phyloP scores from a whole-genome alignment of 2,888 invertebrate genomes.

The Incurvaria masculella region DNA sequence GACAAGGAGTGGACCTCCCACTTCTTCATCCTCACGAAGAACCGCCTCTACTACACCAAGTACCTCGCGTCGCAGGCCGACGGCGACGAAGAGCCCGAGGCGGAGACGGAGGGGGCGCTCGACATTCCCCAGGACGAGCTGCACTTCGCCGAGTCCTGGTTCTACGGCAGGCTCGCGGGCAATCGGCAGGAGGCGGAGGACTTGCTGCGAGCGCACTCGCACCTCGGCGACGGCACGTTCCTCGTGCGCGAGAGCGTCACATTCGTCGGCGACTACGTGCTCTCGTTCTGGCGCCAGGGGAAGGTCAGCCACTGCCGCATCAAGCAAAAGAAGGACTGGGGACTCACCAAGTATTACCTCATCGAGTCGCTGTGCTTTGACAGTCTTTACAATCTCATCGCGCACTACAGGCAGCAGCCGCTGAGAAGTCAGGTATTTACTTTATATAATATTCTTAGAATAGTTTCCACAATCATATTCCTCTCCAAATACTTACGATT shows the following conservation, averaged over 20 bases:
- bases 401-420: slow-evolving; percentile 84
- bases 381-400: slow-evolving; percentile 87
- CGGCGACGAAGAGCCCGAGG: slow-evolving; percentile 59
- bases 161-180: slow-evolving; percentile 81
- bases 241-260: slow-evolving; percentile 92
- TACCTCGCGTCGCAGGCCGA: slow-evolving; percentile 47
- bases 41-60: slow-evolving; percentile 85
- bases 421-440: slow-evolving; percentile 77
- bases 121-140: slow-evolving; percentile 81
- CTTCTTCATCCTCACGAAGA: slow-evolving; percentile 87
- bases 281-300: slow-evolving; percentile 91
- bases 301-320: slow-evolving; percentile 92
- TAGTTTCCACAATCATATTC: not conserved
- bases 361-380: slow-evolving; percentile 88
- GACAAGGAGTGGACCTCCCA: slow-evolving; percentile 91
- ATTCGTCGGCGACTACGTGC: slow-evolving; percentile 93
- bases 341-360: slow-evolving; percentile 85
- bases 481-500: not conserved
- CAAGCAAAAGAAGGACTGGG: slow-evolving; percentile 83
- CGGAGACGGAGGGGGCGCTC: slow-evolving; percentile 53
- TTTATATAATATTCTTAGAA: not conserved
- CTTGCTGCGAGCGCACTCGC: slow-evolving; percentile 70
- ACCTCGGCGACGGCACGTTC: slow-evolving; percentile 89
- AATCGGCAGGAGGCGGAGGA: slow-evolving; percentile 79
- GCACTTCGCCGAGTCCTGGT: slow-evolving; percentile 93